A percentile compares a stretch with the other conserved stretches of the same genome.
Conservation (phyloP, 2,797 vertebrate species). For the Sitta carolinensis region DNA sequence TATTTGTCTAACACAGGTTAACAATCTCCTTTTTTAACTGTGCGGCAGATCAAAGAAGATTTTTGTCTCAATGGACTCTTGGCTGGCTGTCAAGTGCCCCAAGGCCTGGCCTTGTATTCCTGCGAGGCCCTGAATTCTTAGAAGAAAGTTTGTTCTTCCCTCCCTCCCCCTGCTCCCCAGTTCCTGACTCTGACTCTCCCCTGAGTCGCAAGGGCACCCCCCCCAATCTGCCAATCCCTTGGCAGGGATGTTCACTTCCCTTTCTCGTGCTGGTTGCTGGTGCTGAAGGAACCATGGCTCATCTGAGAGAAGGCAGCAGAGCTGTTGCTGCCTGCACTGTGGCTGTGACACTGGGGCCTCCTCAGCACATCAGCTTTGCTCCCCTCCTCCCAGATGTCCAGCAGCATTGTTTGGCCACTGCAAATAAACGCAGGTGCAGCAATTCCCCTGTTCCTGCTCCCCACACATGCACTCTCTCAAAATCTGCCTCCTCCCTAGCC, state of each 20-base stretch:
- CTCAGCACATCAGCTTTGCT: not conserved
- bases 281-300: not conserved
- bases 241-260: not conserved
- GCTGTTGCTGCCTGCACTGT: not conserved
- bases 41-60: constrained; percentile 72
- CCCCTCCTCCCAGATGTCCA: not conserved
- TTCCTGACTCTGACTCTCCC: not conserved
- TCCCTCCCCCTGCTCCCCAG: not conserved
- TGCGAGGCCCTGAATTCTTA: constrained; percentile 22
- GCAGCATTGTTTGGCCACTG: not conserved
- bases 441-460: rapidly evolving
- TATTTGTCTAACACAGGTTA: constrained; percentile 71
- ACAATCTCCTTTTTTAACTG: constrained; percentile 69
- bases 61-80: constrained; percentile 66
- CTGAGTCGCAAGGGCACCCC: not conserved
- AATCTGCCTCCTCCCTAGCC: not conserved
- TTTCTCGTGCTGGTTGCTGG: not conserved
- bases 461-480: not conserved
- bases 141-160: constrained; percentile 43
- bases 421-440: not conserved
- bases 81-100: constrained; percentile 66
- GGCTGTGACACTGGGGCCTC: not conserved
- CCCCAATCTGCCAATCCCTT: not conserved
- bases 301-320: not conserved
- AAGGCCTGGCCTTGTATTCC: constrained; percentile 9